phyloP scores from a whole-genome alignment of 2,888 invertebrate species.

The Harmothoe impar region DNA sequence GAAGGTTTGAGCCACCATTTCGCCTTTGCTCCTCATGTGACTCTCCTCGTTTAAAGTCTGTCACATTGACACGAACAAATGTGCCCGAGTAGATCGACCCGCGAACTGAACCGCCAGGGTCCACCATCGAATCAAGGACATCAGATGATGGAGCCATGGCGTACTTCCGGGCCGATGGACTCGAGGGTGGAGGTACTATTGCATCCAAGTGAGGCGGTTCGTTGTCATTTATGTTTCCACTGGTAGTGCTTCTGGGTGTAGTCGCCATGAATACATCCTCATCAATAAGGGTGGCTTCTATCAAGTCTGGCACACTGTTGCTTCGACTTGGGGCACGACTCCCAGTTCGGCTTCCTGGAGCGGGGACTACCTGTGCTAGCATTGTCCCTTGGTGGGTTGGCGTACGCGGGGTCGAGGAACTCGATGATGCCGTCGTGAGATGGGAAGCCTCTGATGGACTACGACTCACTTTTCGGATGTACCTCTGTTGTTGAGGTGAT shows the following conservation, averaged over 20 bases:
- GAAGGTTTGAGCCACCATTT: not conserved
- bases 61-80: constrained; percentile 32
- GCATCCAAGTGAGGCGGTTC: not conserved
- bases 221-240: not conserved
- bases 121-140: constrained; percentile 2
- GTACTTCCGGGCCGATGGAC: not conserved
- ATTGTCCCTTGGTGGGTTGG: not conserved
- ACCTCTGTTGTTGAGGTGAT: constrained; percentile 9
- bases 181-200: not conserved
- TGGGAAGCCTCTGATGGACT: constrained; percentile 33
- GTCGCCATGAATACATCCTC: not conserved
- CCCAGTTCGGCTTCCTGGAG: not conserved
- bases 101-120: not conserved
- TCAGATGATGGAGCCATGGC: not conserved
- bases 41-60: not conserved
- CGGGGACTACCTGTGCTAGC: not conserved
- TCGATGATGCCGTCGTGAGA: not conserved
- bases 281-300: constrained; percentile 30
- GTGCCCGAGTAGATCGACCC: constrained; percentile 30
- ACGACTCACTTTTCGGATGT: constrained; percentile 17
- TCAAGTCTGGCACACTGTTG: constrained; percentile 53
- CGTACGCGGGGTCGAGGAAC: not conserved
- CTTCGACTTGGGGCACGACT: constrained; percentile 53
- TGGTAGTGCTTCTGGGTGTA: not conserved
- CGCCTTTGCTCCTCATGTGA: not conserved